Conservation (phyloP, 2,888 invertebrate species). For the Blastobasis adustella region DNA sequence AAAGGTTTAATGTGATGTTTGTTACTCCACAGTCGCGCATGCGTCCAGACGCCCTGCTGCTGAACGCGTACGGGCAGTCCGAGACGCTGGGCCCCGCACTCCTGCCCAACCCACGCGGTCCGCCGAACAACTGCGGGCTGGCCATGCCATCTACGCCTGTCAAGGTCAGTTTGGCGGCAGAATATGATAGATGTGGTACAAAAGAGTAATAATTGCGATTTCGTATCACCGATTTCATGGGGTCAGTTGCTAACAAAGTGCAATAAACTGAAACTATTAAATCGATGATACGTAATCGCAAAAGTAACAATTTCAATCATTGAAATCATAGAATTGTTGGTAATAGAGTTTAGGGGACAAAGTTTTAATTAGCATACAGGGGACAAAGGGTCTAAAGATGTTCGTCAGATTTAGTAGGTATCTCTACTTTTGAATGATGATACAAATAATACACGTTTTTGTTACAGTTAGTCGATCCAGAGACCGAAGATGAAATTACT, state of each 20-base stretch:
- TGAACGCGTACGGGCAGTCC: slow-evolving; percentile 45
- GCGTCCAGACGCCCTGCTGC: slow-evolving; percentile 18
- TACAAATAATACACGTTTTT: too few species aligned
- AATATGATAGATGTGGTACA: background rate
- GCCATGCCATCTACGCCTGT: slow-evolving; percentile 13
- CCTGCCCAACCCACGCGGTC: slow-evolving; percentile 23
- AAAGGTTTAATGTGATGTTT: background rate
- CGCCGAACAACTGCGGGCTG: slow-evolving; percentile 37
- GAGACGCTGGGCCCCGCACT: slow-evolving; percentile 41
- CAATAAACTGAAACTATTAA: too few species aligned
- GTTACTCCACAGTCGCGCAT: slow-evolving; percentile 27
- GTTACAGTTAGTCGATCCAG: slow-evolving; percentile 46
- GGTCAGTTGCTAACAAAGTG: too few species aligned
- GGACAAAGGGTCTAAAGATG: too few species aligned
- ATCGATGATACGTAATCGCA: too few species aligned
- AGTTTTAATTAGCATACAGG: too few species aligned
- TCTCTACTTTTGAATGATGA: too few species aligned
- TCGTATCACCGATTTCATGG: background rate
- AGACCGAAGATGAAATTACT: slow-evolving; percentile 41
- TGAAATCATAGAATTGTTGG: too few species aligned
- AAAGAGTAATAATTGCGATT: background rate
- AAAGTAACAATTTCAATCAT: too few species aligned
- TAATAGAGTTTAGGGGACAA: too few species aligned
- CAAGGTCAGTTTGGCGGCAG: slow-evolving; percentile 18
- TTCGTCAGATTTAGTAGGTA: background rate